Base-by-base conservation (phyloP, 1,140 invertebrate genomes). In the Drosophila varians region DNA sequence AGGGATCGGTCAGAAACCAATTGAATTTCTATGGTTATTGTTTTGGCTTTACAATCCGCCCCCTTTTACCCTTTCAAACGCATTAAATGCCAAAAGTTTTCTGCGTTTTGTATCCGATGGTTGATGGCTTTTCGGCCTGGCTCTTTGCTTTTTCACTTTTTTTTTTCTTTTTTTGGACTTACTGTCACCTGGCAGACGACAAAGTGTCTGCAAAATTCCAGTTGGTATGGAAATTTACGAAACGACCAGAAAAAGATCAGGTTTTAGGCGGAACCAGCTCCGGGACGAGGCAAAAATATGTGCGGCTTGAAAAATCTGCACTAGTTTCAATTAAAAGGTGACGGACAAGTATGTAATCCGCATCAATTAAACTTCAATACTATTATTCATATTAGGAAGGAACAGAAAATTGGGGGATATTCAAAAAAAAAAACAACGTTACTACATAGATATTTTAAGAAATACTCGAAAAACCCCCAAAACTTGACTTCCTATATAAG, bases 191-290 rank as follows among this genome's bases (percentile, higher is more conserved):
- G 46, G 60, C 38, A 66, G 62, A 66, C 64, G 62, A 66, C 64
- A 25, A 53, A 31, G 51, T 53, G 38, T 66, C 64, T 68, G 60
- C 61, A n/a, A 53, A 53, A 53, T 66, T 66, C 61, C 61, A 66
- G 64, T 66, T 64, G 40, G 8, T 53, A 45, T 66, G 62, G 62
- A 66, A 66, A 66, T 68, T 66, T 68, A 53, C 61, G 16, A 53
- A 66, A 34, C 19, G 62, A 25, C 36, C 65, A 36, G 16, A 68
- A 26, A 25, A 52, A 36, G 21, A 68, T 26, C 64, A 66, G 61
- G 61, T 68, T 68, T 66, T 16, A 12, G 14, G 12, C 12, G 47
- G 38, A 52, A 21, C 36, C 36, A 64, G 60, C 43, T 53, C 19
- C n/a, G 38, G 38, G 14, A 42, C 16, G 38, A 42, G 16, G 38